A percentile compares a stretch with the other conserved stretches of the same genome.
phyloP scores from a whole-genome alignment of 2,797 vertebrate species.

The Syngnathus acus region DNA sequence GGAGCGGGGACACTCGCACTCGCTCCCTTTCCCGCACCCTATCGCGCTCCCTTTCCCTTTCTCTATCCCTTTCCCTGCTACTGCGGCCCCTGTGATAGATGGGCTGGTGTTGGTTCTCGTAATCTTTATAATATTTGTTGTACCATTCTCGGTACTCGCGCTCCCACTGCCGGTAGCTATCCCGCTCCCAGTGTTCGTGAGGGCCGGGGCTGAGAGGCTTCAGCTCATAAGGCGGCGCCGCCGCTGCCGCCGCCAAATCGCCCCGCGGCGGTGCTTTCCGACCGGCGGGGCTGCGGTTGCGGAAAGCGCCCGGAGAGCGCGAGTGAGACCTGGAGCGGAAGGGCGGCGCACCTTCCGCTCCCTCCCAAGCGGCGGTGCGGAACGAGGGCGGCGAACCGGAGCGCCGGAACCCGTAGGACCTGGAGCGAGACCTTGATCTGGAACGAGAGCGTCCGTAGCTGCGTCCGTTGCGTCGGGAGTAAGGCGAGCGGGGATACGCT shows the following conservation, averaged over 20 bases:
- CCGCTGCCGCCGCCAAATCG: conserved; percentile 52
- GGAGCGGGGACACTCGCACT: conserved; percentile 72
- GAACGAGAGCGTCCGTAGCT: conserved; percentile 80
- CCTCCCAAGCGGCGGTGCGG: conserved; percentile 51
- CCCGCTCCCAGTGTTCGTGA: conserved; percentile 86
- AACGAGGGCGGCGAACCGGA: conserved; percentile 51
- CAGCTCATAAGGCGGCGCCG: conserved; percentile 39
- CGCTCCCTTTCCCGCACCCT: conserved; percentile 54
- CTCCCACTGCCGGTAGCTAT: conserved; percentile 90
- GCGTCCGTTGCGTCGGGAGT: conserved; percentile 80
- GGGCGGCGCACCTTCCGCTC: conserved; percentile 48
- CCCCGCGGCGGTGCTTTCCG: conserved; percentile 60
- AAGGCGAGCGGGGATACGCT: conserved; percentile 86
- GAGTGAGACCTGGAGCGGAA: conserved; percentile 85
- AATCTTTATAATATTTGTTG: conserved; percentile 89
- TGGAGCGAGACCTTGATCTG: conserved; percentile 85
- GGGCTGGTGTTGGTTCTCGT: conserved; percentile 52
- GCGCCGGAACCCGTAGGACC: conserved; percentile 63
- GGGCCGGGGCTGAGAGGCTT: conserved; percentile 71
- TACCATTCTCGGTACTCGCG: conserved; percentile 93
- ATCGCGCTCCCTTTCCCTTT: conserved; percentile 49
- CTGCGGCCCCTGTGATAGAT: conserved; percentile 49
- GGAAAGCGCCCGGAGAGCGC: conserved; percentile 69
- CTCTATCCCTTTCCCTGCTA: conserved; percentile 53
- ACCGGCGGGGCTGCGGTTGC: conserved; percentile 76